Percentiles rank a stretch among this genome's conserved stretches.
These are phyloP conservation scores for Drosophila virilis DNA, from an alignment of 1,140 invertebrate species.

Conservation along the genomic window DNA sequence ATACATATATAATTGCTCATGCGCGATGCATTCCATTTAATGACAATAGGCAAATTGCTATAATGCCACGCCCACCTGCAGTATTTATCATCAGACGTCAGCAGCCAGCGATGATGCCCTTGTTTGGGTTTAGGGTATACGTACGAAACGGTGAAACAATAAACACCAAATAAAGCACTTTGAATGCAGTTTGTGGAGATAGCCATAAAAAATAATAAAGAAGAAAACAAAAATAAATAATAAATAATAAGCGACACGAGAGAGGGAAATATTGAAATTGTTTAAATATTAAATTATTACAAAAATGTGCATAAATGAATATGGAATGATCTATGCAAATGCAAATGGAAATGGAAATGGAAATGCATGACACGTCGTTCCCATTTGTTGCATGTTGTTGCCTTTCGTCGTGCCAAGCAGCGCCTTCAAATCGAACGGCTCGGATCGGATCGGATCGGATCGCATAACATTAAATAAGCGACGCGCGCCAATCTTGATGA, in stretches of 20 bases:
- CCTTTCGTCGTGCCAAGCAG: conserved; percentile 26
- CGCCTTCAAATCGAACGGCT: conserved; percentile 20
- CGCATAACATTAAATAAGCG: background rate
- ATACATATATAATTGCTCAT: background rate
- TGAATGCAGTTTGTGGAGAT: conserved; percentile 57
- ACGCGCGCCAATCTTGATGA: conserved; percentile 1
- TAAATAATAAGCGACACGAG: conserved; percentile 18
- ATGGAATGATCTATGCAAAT: conserved; percentile 67
- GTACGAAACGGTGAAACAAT: conserved; percentile 64
- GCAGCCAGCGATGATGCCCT: conserved; percentile 44
- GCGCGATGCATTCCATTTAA: background rate
- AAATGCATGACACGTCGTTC: conserved; percentile 71
- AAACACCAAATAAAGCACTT: conserved; percentile 78
- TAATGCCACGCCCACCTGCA: conserved; percentile 29
- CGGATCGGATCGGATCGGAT: conserved; percentile 17
- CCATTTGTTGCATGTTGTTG: conserved; percentile 26
- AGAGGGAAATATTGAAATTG: conserved; percentile 65
- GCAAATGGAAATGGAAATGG: conserved; percentile 44
- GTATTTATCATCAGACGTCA: conserved; percentile 17
- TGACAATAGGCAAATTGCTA: conserved; percentile 25
- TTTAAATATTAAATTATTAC: conserved; percentile 82
- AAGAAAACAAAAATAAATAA: background rate
- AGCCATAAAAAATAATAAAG: conserved; percentile 55
- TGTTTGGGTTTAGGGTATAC: conserved; percentile 60
- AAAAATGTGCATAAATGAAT: conserved; percentile 79